Conservation (phyloP, 2,797 vertebrate genomes). For the Chaenodraco wilsoni region DNA sequence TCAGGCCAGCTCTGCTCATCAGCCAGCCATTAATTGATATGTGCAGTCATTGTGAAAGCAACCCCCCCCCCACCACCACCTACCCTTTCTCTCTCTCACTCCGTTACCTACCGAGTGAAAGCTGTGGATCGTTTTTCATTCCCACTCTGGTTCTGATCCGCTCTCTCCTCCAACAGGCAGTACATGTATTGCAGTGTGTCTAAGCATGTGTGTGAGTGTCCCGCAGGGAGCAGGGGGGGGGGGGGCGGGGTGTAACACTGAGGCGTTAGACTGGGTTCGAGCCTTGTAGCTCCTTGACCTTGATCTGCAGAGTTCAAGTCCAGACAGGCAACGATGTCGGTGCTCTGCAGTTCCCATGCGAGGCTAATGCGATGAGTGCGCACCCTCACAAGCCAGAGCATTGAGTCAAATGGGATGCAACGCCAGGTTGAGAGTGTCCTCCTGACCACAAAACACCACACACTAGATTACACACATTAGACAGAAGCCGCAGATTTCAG, state of each 20-base stretch:
- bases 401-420: slow-evolving; percentile 33
- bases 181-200: slow-evolving; percentile 27
- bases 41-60: slow-evolving; percentile 80
- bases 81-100: slow-evolving; percentile 12
- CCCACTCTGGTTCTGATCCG: slow-evolving; percentile 42
- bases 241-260: slow-evolving; percentile 56
- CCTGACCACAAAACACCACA: slow-evolving; percentile 25
- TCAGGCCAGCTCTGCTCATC: slow-evolving; percentile 75
- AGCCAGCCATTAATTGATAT: slow-evolving; percentile 86
- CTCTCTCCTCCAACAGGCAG: slow-evolving; percentile 14
- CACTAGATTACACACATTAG: slow-evolving; percentile 31
- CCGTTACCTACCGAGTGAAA: slow-evolving; percentile 60
- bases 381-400: slow-evolving; percentile 9
- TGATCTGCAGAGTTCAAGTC: slow-evolving; percentile 73
- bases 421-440: slow-evolving; percentile 11
- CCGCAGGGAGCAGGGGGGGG: slow-evolving; percentile 24
- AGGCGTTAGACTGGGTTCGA: slow-evolving; percentile 61
- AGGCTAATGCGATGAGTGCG: slow-evolving; percentile 38
- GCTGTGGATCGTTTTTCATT: slow-evolving; percentile 37
- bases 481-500: slow-evolving; percentile 39
- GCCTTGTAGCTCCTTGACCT: slow-evolving; percentile 77
- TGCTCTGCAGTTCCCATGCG: slow-evolving; percentile 19
- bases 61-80: neutral
- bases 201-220: slow-evolving; percentile 18
- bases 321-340: slow-evolving; percentile 41